Conservation (phyloP, 1,140 invertebrate species). For the Eriosoma lanigerum region DNA sequence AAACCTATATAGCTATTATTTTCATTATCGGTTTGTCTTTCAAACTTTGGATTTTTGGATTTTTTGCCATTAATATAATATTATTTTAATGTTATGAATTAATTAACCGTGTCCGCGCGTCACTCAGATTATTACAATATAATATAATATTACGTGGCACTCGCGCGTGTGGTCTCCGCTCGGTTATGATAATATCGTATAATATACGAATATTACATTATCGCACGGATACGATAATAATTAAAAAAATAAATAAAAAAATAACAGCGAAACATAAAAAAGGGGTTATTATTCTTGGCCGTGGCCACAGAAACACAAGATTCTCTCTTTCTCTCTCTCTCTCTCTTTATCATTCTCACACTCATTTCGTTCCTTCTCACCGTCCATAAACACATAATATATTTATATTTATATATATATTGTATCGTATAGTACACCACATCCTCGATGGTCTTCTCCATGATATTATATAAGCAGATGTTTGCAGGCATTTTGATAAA, state of each 20-base stretch:
- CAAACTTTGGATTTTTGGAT: too few relatives aligned
- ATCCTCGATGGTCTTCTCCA: background rate
- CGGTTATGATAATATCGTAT: background rate
- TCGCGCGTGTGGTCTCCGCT: slow-evolving; percentile 39
- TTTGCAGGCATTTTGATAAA: slow-evolving; percentile 38
- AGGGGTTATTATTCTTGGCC: background rate
- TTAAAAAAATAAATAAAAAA: slow-evolving; percentile 10
- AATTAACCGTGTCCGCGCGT: slow-evolving; percentile 1
- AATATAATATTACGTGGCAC: background rate
- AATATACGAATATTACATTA: background rate
- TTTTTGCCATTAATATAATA: too few relatives aligned
- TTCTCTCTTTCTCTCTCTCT: background rate
- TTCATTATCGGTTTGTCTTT: too few relatives aligned
- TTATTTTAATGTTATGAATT: too few relatives aligned
- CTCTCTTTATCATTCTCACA: background rate
- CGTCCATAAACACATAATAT: background rate
- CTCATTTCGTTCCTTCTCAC: background rate
- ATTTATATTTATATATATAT: background rate
- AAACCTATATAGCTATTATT: too few relatives aligned
- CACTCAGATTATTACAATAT: slow-evolving; percentile 7
- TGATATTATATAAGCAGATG: background rate
- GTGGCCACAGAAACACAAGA: background rate
- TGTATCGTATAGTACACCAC: too few relatives aligned
- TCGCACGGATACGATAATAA: background rate
- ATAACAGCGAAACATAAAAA: slow-evolving; percentile 10